Base-by-base conservation (phyloP, 2,113 vertebrate species). In the Cyphotilapia sp. region DNA sequence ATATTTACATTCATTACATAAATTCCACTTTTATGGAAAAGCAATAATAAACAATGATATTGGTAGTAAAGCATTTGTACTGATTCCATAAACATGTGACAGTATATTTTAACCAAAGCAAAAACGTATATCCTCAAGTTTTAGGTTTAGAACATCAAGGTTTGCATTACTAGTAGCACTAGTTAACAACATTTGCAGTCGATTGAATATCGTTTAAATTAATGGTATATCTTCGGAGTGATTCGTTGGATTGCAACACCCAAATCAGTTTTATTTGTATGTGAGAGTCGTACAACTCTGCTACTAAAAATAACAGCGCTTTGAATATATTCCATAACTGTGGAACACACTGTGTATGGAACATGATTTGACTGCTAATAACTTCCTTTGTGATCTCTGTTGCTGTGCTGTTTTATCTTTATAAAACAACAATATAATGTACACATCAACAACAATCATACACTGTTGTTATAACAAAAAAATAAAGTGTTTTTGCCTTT, bases 1-100 rank as follows among this genome's bases (percentile, higher is more conserved):
- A 51, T 31, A 57, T 92, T 97, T 96, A 96, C 97, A 93, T 97
- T 96, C 95, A 92, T 95, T 96, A 78, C 54, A 86, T 83, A 13
- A 47, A 51, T 29, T 29, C 24, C 63, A 22, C 57, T 59, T 27
- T 11, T 61, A 56, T 57, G 31, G 53, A 76, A 10, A 57, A 63
- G 6, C 53, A 14, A 42, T 91, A 93, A 95, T 29, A 31, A n/a
- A 16, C 59, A 78, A 33, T 35, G 14, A 56, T 35, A 11, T 71
- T 35, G 22, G 7, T 31, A 7, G 22, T 76, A 76, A 47, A 74
- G 69, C 40, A 27, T 47, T 76, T 49, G 24, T 49, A 47, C 71
- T 1, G 24, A 78, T 49, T 49, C 42, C 24, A 49, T 49, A 49
- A 49, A 78, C 3, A 7, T 45, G 7, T n/a, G 38, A 42, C 14